Evolutionary conservation across 1,140 invertebrate species (phyloP).

Genomic region (Lepidurus packardi): DNA sequence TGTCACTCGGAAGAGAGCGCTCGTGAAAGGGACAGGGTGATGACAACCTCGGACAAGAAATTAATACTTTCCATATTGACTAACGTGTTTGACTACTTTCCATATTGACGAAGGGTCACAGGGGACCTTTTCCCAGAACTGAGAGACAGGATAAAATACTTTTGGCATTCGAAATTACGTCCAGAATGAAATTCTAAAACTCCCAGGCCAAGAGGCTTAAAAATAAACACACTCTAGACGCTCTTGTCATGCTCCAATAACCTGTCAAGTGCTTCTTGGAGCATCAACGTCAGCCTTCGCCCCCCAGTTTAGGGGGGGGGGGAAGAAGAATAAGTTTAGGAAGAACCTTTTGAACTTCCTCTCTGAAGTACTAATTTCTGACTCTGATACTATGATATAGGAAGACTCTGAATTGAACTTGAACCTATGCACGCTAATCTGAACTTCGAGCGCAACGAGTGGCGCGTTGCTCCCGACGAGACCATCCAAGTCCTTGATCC

Average conservation of each 20-base stretch:
- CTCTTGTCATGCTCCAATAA: neutral
- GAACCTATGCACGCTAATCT: conserved; percentile 69
- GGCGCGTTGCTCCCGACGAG: conserved; percentile 79
- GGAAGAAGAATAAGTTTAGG: no score
- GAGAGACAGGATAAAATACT: no score
- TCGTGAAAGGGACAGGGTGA: neutral
- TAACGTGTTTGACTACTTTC: no score
- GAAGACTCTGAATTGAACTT: no score
- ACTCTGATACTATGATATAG: neutral
- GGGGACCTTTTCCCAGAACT: no score
- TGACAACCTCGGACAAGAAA: neutral
- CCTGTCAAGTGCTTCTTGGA: neutral
- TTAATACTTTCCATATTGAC: neutral
- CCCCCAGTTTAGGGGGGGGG: no score
- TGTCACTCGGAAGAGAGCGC: neutral
- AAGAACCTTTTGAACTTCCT: neutral
- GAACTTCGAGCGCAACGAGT: conserved; percentile 71
- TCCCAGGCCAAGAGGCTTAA: neutral
- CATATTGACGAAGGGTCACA: no score
- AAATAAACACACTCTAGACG: neutral
- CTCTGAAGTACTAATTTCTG: neutral
- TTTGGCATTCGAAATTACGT: no score
- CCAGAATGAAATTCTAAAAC: neutral
- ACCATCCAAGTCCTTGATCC: conserved; percentile 78
- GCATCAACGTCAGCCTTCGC: neutral